These are phyloP conservation scores for Drosophila mulleri DNA, from an alignment of 2,888 invertebrate genomes.

Conservation along the genomic window DNA sequence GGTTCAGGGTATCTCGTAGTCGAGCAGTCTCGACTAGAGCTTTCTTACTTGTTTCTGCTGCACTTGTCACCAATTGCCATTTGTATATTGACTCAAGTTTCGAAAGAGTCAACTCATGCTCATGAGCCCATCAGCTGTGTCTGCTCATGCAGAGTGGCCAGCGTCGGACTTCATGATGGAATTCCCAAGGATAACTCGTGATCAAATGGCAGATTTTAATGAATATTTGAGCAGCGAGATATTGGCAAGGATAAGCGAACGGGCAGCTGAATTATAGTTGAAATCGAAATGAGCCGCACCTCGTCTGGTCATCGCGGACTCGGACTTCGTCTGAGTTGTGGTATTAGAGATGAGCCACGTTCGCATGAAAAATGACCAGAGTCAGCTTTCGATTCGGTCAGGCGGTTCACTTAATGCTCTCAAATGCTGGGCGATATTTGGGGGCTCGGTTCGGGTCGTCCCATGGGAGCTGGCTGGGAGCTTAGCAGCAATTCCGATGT, in stretches of 20 bases:
- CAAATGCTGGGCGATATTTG: background rate
- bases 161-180: background rate
- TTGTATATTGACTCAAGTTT: background rate
- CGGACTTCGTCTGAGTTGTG: background rate
- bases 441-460: background rate
- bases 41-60: too few relatives aligned
- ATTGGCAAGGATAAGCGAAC: background rate
- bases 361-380: slow-evolving; percentile 39
- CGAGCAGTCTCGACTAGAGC: too few relatives aligned
- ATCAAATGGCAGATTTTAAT: slow-evolving; percentile 1
- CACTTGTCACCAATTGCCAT: background rate
- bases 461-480: slow-evolving; percentile 42
- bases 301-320: background rate
- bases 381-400: slow-evolving; percentile 23
- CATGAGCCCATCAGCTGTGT: background rate
- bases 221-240: background rate
- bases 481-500: slow-evolving; percentile 68
- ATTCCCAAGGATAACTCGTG: background rate
- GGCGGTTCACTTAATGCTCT: slow-evolving; percentile 37
- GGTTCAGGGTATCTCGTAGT: too few relatives aligned
- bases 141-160: background rate
- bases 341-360: slow-evolving; percentile 27
- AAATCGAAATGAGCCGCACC: background rate
- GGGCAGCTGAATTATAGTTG: background rate
- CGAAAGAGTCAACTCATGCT: background rate